Base-by-base conservation (phyloP, 53 echinoderm and acorn worm genomes). In the Astropecten irregularis region DNA sequence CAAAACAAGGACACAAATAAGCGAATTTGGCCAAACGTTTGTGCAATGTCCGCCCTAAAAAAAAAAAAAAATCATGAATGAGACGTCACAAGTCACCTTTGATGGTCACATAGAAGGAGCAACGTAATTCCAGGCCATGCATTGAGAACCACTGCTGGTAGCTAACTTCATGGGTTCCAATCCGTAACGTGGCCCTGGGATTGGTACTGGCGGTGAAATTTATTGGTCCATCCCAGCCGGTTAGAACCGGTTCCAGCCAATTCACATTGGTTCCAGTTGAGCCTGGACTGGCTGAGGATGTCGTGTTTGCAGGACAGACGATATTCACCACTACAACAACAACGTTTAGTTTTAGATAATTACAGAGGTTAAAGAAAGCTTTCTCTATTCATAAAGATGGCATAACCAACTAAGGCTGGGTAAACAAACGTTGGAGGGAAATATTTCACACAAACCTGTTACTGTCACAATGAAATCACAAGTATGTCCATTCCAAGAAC, bases 191-290 rank as follows among this genome's bases (percentile, higher is more conserved):
- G 14, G 1, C 19, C 10, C 65, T 50, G 3, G 50, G 9, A 28
- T 29, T 14, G 48, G 48, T 22, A 40, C 4, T 63, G n/a, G 48
- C 55, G 8, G 47, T 65, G 29, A 50, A 34, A 22, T 30, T 31
- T 47, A n/a, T 34, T 0, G 65, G 46, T 5, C 65, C 31, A 8
- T 33, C 29, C 47, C 63, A 25, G 40, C 68, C 83, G 42, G 83
- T 38, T 7, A 68, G 28, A 53, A n/a, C 54, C 37, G 69, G 83
- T 35, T 62, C 48, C 9, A 4, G 7, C 83, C 83, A 83, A 18
- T 13, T 32, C 13, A 83, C 54, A 18, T 1, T 8, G 19, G 64
- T 19, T 13, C 29, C 52, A 0, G 53, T 46, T 4, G 36, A 32
- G 15, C 83, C 66, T 18, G 49, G 15, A 1, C 30, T 28, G 9